Percentiles rank a stretch among this genome's conserved stretches.
These are phyloP conservation scores for Ophion costatus DNA, from an alignment of 2,888 invertebrate genomes.

Conservation along the genomic window DNA sequence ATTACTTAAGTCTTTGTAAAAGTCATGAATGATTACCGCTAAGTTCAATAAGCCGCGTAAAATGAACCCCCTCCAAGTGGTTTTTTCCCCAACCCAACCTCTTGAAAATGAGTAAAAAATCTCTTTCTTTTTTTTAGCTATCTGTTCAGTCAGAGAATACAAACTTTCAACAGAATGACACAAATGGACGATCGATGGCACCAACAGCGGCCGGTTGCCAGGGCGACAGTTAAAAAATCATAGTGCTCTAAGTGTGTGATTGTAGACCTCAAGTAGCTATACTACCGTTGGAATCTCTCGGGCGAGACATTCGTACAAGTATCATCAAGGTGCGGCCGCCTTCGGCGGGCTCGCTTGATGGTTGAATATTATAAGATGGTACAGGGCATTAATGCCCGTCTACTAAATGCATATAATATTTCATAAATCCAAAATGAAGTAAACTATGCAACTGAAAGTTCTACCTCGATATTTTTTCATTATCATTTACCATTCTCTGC, in stretches of 20 bases:
- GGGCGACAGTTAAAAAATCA: not conserved
- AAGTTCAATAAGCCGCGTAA: not conserved
- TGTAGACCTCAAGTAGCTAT: constrained; percentile 9
- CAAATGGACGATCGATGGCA: not conserved
- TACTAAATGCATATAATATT: too few relatives aligned
- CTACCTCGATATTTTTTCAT: too few relatives aligned
- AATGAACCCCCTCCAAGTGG: not conserved
- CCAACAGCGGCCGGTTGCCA: not conserved
- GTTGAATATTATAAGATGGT: too few relatives aligned
- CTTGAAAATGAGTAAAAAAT: not conserved
- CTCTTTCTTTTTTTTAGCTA: not conserved
- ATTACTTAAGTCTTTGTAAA: not conserved
- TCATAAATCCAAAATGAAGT: too few relatives aligned
- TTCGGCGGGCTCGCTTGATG: not conserved
- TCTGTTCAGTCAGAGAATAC: not conserved
- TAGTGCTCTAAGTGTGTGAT: not conserved
- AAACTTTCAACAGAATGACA: constrained; percentile 19
- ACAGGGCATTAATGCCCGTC: too few relatives aligned
- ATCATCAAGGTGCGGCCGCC: not conserved
- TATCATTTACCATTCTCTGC: too few relatives aligned
- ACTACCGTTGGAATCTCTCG: not conserved
- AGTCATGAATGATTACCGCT: not conserved
- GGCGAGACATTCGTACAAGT: not conserved
- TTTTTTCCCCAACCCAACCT: constrained; percentile 9
- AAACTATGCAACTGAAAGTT: too few relatives aligned